Evolutionary conservation across 2,113 vertebrate species (phyloP).

Genomic region (Tympanuchus pallidicinctus): DNA sequence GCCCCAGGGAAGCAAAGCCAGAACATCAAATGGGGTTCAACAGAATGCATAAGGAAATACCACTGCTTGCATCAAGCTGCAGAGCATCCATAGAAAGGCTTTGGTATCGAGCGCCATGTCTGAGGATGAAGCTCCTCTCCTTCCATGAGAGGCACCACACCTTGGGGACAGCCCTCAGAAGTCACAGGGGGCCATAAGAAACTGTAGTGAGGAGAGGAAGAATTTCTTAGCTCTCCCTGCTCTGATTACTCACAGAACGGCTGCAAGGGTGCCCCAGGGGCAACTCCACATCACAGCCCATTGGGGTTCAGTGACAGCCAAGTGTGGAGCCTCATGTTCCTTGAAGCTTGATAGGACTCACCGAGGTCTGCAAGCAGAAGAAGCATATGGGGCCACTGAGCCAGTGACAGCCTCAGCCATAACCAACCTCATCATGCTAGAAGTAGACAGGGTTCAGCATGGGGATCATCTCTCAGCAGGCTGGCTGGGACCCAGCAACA

Average conservation of each 20-base stretch:
- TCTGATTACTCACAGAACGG: background rate
- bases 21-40: background rate
- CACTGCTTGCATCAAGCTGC: fast-evolving
- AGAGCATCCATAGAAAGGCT: background rate
- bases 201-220: fast-evolving
- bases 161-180: background rate
- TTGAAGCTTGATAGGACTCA: background rate
- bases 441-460: background rate
- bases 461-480: conserved; percentile 18
- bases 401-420: background rate
- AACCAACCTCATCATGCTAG: background rate
- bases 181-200: background rate
- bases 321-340: fast-evolving
- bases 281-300: background rate
- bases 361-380: fast-evolving
- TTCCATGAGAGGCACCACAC: background rate
- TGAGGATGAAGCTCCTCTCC: background rate
- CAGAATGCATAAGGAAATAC: fast-evolving
- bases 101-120: background rate
- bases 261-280: background rate
- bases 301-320: background rate
- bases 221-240: background rate
- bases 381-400: background rate
- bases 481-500: background rate
- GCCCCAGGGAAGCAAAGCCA: background rate